These are phyloP conservation scores for Mus musculus DNA, from an alignment of 2,113 vertebrate species.

Conservation along the genomic window GRCm39 chr8:7993001-7993500, in stretches of 20 bases:
- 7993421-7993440: background rate
- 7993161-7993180: background rate
- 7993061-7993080: conserved; percentile 20
- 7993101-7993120: conserved; percentile 27
- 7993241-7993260: conserved; percentile 28
- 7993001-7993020: background rate
- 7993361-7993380: conserved; percentile 7
- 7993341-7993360: background rate
- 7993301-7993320: background rate
- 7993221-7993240: conserved; percentile 32
- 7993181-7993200: background rate
- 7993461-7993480: background rate
- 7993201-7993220: background rate
- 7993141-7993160: background rate
- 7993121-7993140: background rate
- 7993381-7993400: background rate
- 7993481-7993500: background rate
- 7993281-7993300: background rate
- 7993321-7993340: background rate
- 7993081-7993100: conserved; percentile 38
- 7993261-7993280: background rate
- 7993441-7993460: background rate
- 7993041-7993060: conserved; percentile 34
- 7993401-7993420: background rate
- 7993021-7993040: conserved; percentile 2